phyloP scores from a whole-genome alignment of 2,888 invertebrate species.

The Geotrupes spiniger region DNA sequence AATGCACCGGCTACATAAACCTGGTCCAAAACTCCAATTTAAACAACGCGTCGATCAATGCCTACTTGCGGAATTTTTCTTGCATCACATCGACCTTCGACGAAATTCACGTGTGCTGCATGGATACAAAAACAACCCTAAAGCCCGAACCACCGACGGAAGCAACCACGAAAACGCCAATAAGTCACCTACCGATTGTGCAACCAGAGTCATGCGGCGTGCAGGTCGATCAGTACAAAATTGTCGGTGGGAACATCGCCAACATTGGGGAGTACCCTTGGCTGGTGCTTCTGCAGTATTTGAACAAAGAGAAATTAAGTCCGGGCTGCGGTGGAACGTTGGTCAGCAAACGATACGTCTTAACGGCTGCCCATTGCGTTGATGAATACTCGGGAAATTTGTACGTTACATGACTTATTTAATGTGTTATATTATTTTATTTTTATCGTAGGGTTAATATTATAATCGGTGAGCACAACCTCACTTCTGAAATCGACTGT shows the following conservation, averaged over 20 bases:
- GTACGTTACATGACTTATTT: constrained; percentile 51
- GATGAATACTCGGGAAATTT: constrained; percentile 49
- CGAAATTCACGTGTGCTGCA: background rate
- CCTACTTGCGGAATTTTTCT: constrained; percentile 27
- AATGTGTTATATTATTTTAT: no score
- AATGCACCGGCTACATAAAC: constrained; percentile 2
- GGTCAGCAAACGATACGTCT: constrained; percentile 56
- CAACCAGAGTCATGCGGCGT: constrained; percentile 19
- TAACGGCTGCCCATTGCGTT: constrained; percentile 65
- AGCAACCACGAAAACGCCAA: background rate
- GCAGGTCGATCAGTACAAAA: constrained; percentile 13
- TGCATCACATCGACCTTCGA: constrained; percentile 22
- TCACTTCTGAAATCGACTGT: constrained; percentile 44
- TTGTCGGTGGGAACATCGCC: constrained; percentile 45
- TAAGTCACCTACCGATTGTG: background rate
- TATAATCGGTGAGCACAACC: constrained; percentile 50
- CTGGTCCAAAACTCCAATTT: background rate
- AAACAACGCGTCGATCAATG: constrained; percentile 12
- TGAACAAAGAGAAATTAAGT: constrained; percentile 34
- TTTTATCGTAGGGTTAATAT: constrained; percentile 25
- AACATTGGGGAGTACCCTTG: constrained; percentile 62
- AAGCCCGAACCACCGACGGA: background rate
- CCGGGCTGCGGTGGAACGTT: constrained; percentile 59
- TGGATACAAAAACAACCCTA: no score
- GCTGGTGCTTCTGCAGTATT: constrained; percentile 60